Base-by-base conservation (phyloP, 2,888 invertebrate species). In the Drosophila neonasuta region DNA sequence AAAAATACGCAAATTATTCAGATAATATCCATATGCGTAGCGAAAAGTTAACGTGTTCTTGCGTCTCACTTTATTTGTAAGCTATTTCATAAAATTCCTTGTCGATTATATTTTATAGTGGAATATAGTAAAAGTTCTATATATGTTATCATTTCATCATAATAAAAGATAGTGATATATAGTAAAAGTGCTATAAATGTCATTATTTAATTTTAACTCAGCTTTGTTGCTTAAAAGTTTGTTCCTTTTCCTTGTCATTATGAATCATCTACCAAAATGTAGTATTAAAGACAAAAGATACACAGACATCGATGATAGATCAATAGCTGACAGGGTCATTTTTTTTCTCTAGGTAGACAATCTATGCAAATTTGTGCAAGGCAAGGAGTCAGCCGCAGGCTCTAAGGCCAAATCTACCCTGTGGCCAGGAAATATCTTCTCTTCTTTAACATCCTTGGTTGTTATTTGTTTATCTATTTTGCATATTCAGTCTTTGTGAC, bases 1-100 rank as follows among this genome's bases (percentile, higher is more conserved):
- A 74, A 86, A 83, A 76, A 75, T 80, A 69, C 63, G 80, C 52
- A 77, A 82, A 77, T 87, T 80, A 77, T 86, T 82, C 59, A 71
- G 75, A 86, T 63, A 67, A 54, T 52, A 59, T 48, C 13, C 11
- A 36, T 66, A 55, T 70, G 66, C 77, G 73, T 58, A 55, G 52
- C 58, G 11, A 44, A 51, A 20, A 54, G 42, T n/a, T 15, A 15
- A 50, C 39, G 34, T 66, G 49, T 62, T 45, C 24, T 58, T 59
- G 17, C 24, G 24, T 1, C 13, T 39, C 6, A 17, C 8, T 30
- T 30, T 30, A 49, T 55, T 34, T 45, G n/a, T 46, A 9, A 17
- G 9, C 20, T 32, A 36, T 9, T 54, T 32, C 10, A 10, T 10
- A 32, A 24, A 24, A 24, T 24, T 7, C 32, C 0, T 32, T 32